Evolutionary conservation across 1,140 invertebrate species (phyloP), one percentile per base, ranked within the genome.

Genomic region (Sinella curviseta): DNA sequence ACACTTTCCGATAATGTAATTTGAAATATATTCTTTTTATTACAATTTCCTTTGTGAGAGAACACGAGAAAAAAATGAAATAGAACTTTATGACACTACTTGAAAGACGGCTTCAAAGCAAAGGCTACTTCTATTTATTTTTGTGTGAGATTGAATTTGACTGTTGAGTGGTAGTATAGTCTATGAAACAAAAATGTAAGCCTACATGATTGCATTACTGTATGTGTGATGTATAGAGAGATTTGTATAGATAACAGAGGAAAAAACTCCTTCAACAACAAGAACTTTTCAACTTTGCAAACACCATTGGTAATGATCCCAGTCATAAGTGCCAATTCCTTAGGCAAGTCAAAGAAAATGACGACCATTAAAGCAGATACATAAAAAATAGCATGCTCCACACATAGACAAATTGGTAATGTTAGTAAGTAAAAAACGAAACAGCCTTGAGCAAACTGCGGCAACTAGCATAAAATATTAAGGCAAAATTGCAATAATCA

Each of bases 321-420:
- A 2, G 65, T 33, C 12, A 33, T 70, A 70, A 70, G 65, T 70
- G 65, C 65, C 65, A 70, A 70, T 70, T 70, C 65, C 65, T 70
- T 33, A 33, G 65, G 65, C 65, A 70, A 70, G 26, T 16, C 24
- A 65, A 65, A 26, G 57, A 65, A 65, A 65, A 65, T 65, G 57
- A 65, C 24, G 4, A 65, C 24, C 57, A 65, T n/a, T n/a, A 26
- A 8, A 26, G 26, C 8, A 4, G 4, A 48, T 48, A 8, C 39
- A 48, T 48, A 48, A 65, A 8, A 70, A 30, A 30, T 70, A 60
- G 24, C 26, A 33, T 17, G 12, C 28, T 31, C 65, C 2, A 33
- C 26, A 31, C 24, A 33, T n/a, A 48, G 39, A 12, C 39, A 65
- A 65, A 26, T 65, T 65, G 57, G 14, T 70, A 31, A 33, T 70